A percentile compares a stretch with the other conserved stretches of the same genome.
Evolutionary conservation across 1,140 invertebrate species (phyloP).

Genomic region (Drosophila sechellia): DNA sequence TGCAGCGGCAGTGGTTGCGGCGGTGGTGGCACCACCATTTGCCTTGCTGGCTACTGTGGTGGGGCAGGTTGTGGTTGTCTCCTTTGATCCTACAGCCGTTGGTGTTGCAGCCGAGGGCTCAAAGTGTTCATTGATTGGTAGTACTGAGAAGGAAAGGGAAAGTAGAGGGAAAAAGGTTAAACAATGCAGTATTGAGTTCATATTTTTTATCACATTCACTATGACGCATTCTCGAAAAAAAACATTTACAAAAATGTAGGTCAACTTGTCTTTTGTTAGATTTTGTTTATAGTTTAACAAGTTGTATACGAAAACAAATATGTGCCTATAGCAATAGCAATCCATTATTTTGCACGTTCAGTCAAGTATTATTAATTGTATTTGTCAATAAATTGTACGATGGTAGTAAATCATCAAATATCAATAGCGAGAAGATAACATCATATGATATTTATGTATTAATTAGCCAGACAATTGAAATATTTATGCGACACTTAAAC

Average conservation of each 20-base stretch:
- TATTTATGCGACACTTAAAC: neutral
- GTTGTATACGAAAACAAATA: no score
- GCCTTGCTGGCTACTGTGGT: slow-evolving; percentile 12
- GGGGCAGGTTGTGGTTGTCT: slow-evolving; percentile 27
- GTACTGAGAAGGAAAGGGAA: slow-evolving; percentile 10
- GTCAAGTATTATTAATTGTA: neutral
- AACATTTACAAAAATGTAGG: no score
- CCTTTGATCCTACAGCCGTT: slow-evolving; percentile 4
- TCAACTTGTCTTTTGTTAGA: no score
- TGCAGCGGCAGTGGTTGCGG: slow-evolving; percentile 30
- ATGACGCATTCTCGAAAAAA: no score
- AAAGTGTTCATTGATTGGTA: slow-evolving; percentile 51
- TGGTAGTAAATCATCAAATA: neutral
- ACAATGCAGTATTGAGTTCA: neutral
- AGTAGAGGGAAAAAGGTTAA: neutral
- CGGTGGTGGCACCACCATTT: slow-evolving; percentile 15
- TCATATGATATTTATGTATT: slow-evolving; percentile 11
- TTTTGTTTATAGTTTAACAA: no score
- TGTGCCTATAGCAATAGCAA: no score
- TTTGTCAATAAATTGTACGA: neutral
- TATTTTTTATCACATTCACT: neutral
- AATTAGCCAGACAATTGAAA: slow-evolving; percentile 2
- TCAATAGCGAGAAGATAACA: neutral
- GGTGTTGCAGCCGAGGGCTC: slow-evolving; percentile 30
- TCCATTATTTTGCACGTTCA: no score